Evolutionary conservation across 2,113 vertebrate species (phyloP).

Genomic region (Turnix velox): DNA sequence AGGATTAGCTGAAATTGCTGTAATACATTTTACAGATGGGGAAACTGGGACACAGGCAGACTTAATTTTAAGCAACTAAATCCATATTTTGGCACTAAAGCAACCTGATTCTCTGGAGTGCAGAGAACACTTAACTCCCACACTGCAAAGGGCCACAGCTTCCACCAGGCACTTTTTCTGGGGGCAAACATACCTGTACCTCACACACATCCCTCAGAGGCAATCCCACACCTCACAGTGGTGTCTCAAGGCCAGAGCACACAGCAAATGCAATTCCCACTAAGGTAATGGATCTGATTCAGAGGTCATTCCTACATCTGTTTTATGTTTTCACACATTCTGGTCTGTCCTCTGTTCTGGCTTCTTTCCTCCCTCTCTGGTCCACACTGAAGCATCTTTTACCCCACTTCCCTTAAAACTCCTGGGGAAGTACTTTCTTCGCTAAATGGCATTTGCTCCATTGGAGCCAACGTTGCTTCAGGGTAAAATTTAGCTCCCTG

Average conservation of each 20-base stretch:
- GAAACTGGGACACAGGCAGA: slow-evolving; percentile 46
- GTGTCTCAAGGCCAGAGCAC: not conserved
- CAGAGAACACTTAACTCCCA: not conserved
- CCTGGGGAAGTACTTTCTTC: not conserved
- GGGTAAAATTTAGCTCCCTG: not conserved
- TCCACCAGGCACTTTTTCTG: not conserved
- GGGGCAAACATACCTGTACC: not conserved
- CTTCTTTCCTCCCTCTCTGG: not conserved
- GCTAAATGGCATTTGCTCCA: not conserved
- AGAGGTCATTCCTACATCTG: not conserved
- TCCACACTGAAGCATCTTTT: not conserved
- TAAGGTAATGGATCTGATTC: not conserved
- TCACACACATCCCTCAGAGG: not conserved
- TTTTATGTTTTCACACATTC: not conserved
- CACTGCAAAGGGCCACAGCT: not conserved
- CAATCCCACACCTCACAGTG: not conserved
- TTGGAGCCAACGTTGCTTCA: not conserved
- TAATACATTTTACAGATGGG: slow-evolving; percentile 54
- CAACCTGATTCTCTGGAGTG: not conserved
- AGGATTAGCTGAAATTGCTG: slow-evolving; percentile 58
- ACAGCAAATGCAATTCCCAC: not conserved
- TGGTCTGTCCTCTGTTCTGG: not conserved
- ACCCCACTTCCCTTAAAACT: not conserved
- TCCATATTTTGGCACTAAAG: slow-evolving; percentile 49
- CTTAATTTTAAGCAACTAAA: slow-evolving; percentile 56